Evolutionary conservation across 1,140 invertebrate genomes (phyloP).

Genomic region (Aplysia californica): DNA sequence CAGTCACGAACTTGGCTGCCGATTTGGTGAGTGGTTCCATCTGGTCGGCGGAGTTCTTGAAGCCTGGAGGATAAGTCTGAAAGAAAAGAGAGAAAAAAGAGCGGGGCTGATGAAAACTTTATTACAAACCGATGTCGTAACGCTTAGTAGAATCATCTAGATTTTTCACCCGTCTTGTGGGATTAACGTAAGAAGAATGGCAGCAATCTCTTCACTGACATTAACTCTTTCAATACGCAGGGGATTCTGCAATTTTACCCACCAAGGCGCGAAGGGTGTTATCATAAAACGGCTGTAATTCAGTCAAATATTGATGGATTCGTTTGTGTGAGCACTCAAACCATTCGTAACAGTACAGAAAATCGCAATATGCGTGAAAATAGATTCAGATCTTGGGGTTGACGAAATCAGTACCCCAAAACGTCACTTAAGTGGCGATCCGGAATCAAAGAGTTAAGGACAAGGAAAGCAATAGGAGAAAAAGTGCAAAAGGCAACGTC

Average conservation of each 20-base stretch:
- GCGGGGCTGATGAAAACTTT: neutral
- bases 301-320: no score
- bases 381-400: no score
- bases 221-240: neutral
- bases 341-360: no score
- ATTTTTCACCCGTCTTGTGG: neutral
- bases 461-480: neutral
- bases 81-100: constrained; percentile 28
- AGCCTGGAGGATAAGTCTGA: constrained; percentile 69
- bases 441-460: neutral
- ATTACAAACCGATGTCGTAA: neutral
- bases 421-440: no score
- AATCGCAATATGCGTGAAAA: no score
- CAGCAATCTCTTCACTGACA: neutral
- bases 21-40: constrained; percentile 70
- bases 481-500: neutral
- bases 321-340: no score
- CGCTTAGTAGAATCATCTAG: neutral
- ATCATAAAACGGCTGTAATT: no score
- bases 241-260: no score
- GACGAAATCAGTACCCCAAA: no score
- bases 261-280: no score
- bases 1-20: constrained; percentile 70
- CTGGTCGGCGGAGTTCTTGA: constrained; percentile 63
- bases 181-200: neutral